Evolutionary conservation across 2,888 invertebrate genomes (phyloP).

Genomic region (Oscheius sp.): DNA sequence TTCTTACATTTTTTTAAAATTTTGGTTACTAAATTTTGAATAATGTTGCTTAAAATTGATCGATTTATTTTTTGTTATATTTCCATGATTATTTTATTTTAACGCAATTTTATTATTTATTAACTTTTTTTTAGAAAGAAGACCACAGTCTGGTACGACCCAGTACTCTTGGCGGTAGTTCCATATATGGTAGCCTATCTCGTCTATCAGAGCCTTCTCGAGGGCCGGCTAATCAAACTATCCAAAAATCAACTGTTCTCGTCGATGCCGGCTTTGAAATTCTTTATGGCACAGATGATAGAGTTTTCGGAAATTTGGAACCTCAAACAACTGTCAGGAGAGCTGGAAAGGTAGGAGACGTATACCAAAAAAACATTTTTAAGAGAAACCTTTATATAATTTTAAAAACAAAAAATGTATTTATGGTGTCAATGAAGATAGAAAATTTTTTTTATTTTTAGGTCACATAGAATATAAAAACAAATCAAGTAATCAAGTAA

Average conservation of each 20-base stretch:
- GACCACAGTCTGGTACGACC: slow-evolving; percentile 8
- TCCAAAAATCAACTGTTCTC: slow-evolving; percentile 45
- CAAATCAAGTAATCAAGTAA: too few relatives aligned
- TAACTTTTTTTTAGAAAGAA: slow-evolving; percentile 5
- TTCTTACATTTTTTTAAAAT: too few relatives aligned
- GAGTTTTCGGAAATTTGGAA: slow-evolving; percentile 49
- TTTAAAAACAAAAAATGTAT: too few relatives aligned
- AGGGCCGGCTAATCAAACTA: not conserved
- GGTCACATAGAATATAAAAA: too few relatives aligned
- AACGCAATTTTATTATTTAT: not conserved
- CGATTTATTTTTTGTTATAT: too few relatives aligned
- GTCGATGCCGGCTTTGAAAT: slow-evolving; percentile 61
- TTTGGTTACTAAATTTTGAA: too few relatives aligned
- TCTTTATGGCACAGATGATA: slow-evolving; percentile 51
- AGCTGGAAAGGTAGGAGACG: slow-evolving; percentile 50
- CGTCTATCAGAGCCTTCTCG: not conserved
- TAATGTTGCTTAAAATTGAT: too few relatives aligned
- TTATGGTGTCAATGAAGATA: too few relatives aligned
- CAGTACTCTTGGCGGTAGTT: slow-evolving; percentile 7
- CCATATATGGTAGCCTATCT: slow-evolving; percentile 7
- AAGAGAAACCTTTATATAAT: too few relatives aligned
- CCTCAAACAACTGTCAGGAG: slow-evolving; percentile 47
- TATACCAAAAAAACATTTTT: too few relatives aligned
- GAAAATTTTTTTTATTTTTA: too few relatives aligned
- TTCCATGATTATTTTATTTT: too few relatives aligned